Evolutionary conservation across 2,888 invertebrate genomes (phyloP), one percentile per base, ranked within the genome.

Genomic region (Spicauda simplicius): DNA sequence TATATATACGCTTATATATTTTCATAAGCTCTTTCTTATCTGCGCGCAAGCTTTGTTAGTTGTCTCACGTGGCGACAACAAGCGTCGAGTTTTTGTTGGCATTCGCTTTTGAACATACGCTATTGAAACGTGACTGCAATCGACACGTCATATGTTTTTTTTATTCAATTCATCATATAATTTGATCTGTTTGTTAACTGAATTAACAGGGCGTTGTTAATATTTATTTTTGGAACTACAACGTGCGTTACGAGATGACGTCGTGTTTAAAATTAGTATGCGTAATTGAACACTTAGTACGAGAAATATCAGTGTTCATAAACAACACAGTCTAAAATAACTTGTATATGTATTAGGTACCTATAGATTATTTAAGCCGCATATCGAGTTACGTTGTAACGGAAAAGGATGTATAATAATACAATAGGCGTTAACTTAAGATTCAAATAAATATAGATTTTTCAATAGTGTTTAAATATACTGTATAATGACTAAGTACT

Each of bases 11-110:
- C 7, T 45, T 45, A n/a, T 30, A 37, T 18, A 19, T 11, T 50
- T n/a, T 3, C 45, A 37, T 61, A 57, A 64, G 52, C 52, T 65
- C 52, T 59, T 25, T 25, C 25, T 4, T 25, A 25, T 25, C 25
- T 45, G 60, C 52, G 18, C 53, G 58, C 37, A 68, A 37, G 66
- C 68, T 68, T 62, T 54, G 57, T 65, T 71, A 52, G 69, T 16
- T 18, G 14, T 20, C 71, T 73, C 82, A 83, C 85, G 84, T 80
- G 79, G 79, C 73, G 0, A 10, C 60, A 76, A 77, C 77, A 79
- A 75, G 80, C 73, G 70, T 68, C 60, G 70, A 73, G 77, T 80
- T 82, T 85, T 84, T 80, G 77, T 81, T 80, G 76, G 74, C 76
- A 73, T 71, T 66, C 68, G 53, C 70, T 77, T 85, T 85, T 79